Base-by-base conservation (phyloP, 2,113 vertebrate genomes). In the Cairina moschata region DNA sequence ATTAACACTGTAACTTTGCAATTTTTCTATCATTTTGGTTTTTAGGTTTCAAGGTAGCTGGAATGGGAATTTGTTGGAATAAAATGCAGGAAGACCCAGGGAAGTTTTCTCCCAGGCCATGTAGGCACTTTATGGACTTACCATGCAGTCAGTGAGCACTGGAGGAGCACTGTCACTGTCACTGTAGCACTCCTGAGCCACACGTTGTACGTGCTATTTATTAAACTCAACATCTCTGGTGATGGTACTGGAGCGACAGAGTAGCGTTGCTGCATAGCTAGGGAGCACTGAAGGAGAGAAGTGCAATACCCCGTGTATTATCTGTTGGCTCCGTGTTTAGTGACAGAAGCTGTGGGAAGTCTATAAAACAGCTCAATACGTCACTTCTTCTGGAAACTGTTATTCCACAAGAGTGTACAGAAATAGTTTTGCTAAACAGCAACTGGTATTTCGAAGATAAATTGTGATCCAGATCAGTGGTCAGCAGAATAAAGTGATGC, bases 341-440 rank as follows among this genome's bases (percentile, higher is more conserved):
- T 84, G 76, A 93, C 86, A 95, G 88, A 91, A 89, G 59, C 86
- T 87, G 83, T 89, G 91, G 88, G 91, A 94, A 91, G 93, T 66
- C 86, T 82, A 73, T 34, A 86, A 82, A 95, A 90, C 80, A 92
- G 86, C 88, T 94, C 74, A 91, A 88, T 82, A 92, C 13, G 17
- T 93, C 88, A 89, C 69, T 93, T 88, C 66, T 91, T 91, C 86
- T 17, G 67, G 90, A 88, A 95, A 91, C 91, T 69, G 65, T 69
- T 84, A 86, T 86, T 75, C 88, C 55, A 40, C 50, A 69, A 73
- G 36, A 88, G 76, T 11, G 11, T 76, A 89, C 81, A 91, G 86
- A 91, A 92, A 91, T 72, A 86, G 80, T 92, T 96, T 78, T 69
- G 52, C 69, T 73, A 55, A 93, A 88, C 34, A 84, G 73, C 8